Evolutionary conservation across 2,797 vertebrate species (phyloP).

Genomic region (Gymnothorax reevesii): DNA sequence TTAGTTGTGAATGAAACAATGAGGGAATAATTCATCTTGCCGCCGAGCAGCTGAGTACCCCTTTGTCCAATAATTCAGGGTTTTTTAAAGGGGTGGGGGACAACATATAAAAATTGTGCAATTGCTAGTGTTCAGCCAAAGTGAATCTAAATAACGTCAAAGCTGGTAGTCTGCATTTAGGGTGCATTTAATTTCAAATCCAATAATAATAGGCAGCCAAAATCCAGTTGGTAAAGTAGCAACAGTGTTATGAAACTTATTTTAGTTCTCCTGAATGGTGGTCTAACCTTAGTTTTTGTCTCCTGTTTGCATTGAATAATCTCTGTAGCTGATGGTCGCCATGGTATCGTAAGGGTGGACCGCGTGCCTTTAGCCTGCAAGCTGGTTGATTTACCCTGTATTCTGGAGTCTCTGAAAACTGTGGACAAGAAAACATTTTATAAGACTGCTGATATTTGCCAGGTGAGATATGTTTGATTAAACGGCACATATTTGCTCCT

Average conservation of each 20-base stretch:
- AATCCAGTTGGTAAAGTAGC: neutral
- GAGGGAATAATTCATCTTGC: no score
- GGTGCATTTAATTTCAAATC: no score
- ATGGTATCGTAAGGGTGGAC: conserved; percentile 88
- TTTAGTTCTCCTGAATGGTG: neutral
- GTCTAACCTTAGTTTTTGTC: neutral
- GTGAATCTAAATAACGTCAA: no score
- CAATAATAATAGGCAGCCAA: neutral
- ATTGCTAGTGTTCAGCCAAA: no score
- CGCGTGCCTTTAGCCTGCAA: conserved; percentile 87
- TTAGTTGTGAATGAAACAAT: no score
- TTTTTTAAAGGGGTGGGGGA: no score
- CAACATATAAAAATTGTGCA: no score
- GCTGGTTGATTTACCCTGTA: conserved; percentile 92
- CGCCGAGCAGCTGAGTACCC: no score
- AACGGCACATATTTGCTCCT: neutral
- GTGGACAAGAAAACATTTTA: conserved; percentile 95
- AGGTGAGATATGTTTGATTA: conserved; percentile 72
- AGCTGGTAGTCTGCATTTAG: no score
- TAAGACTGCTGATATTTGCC: conserved; percentile 92
- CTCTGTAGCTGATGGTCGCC: conserved; percentile 81
- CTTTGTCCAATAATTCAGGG: no score
- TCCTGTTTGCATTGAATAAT: neutral
- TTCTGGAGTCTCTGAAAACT: conserved; percentile 89
- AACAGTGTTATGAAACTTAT: neutral